phyloP scores from a whole-genome alignment of 2,797 vertebrate genomes.

The Denticeps clupeoides region DNA sequence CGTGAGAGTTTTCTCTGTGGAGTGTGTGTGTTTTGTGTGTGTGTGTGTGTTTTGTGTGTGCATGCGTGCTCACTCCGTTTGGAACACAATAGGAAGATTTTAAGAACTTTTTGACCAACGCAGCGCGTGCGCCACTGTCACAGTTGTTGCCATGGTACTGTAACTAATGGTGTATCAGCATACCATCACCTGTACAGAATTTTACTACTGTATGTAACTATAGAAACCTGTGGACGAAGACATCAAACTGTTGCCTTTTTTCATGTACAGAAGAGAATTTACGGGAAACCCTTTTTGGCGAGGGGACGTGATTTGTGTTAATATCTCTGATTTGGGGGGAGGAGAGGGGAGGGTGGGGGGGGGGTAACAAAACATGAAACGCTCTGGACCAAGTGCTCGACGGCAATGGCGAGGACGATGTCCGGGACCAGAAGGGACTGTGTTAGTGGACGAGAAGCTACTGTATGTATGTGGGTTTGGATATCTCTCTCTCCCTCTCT shows the following conservation, averaged over 20 bases:
- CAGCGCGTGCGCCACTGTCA: constrained; percentile 57
- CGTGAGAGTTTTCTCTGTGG: constrained; percentile 76
- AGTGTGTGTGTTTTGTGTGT: constrained; percentile 38
- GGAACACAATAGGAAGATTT: constrained; percentile 69
- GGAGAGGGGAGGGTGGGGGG: constrained; percentile 72
- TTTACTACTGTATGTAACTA: constrained; percentile 80
- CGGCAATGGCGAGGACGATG: constrained; percentile 75
- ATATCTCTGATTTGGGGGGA: constrained; percentile 88
- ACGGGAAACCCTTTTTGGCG: constrained; percentile 83
- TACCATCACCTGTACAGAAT: constrained; percentile 84
- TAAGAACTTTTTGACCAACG: constrained; percentile 26
- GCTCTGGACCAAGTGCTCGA: constrained; percentile 97
- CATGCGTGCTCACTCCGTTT: background rate
- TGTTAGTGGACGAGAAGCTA: constrained; percentile 76
- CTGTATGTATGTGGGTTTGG: constrained; percentile 70
- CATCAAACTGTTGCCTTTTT: constrained; percentile 93
- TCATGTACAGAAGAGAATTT: constrained; percentile 99
- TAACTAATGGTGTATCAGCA: constrained; percentile 70
- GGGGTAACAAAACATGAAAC: constrained; percentile 83
- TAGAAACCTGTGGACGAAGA: constrained; percentile 70
- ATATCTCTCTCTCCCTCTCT: no score
- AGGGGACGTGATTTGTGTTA: constrained; percentile 94
- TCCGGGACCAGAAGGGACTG: constrained; percentile 42
- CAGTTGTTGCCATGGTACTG: constrained; percentile 92
- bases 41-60: constrained; percentile 7